Evolutionary conservation across 1,140 invertebrate genomes (phyloP).

Genomic region (Rhopalosiphum padi): DNA sequence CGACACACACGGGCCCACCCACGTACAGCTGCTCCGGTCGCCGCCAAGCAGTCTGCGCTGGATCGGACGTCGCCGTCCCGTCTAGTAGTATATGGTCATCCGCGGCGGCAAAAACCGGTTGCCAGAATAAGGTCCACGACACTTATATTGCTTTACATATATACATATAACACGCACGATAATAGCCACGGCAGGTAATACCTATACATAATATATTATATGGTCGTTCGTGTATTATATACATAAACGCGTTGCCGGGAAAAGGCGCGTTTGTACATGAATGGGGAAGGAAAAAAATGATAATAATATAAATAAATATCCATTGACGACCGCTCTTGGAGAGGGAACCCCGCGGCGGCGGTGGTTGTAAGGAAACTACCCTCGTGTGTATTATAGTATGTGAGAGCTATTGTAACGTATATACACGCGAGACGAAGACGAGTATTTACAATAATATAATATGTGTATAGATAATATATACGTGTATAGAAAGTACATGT

Average conservation of each 20-base stretch:
- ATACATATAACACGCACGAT: neutral
- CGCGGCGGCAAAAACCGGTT: slow-evolving; percentile 35
- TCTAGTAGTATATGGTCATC: neutral
- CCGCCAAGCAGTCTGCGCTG: slow-evolving; percentile 51
- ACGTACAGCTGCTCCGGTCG: slow-evolving; percentile 28
- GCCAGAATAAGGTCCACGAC: neutral
- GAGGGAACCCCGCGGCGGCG: slow-evolving; percentile 15
- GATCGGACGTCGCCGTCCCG: neutral
- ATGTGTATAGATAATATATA: too few relatives aligned
- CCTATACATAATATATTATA: neutral
- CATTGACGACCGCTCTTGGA: slow-evolving; percentile 13
- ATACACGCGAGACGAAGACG: neutral
- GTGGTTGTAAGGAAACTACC: slow-evolving; percentile 22
- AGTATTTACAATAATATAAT: neutral
- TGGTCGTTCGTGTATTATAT: neutral
- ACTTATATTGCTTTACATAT: neutral
- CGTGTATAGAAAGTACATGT: neutral
- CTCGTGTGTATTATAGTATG: neutral
- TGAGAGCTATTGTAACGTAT: neutral
- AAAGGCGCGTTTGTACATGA: neutral
- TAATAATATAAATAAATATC: slow-evolving; percentile 22
- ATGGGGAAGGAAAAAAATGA: neutral
- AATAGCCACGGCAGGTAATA: neutral
- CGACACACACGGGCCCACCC: slow-evolving; percentile 40
- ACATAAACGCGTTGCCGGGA: neutral